Percentiles rank a stretch among this genome's conserved stretches.
Conservation (phyloP, 2,113 vertebrate species). For the Perca flavescens region DNA sequence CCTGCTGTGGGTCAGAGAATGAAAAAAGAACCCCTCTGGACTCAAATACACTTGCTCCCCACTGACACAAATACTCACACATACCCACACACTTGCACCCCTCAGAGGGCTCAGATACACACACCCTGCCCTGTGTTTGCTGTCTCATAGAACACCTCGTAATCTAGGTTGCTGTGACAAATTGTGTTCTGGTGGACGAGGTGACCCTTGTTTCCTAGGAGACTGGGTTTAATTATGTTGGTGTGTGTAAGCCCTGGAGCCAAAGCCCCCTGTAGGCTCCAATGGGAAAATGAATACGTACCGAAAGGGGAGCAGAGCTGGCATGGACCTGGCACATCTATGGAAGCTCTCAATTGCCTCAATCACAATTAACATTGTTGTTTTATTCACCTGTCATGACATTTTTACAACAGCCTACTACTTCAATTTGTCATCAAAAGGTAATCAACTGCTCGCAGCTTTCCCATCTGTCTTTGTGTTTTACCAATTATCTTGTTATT, state of each 20-base stretch:
- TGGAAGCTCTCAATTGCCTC: slow-evolving; percentile 33
- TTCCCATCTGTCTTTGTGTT: slow-evolving; percentile 10
- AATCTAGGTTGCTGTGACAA: slow-evolving; percentile 68
- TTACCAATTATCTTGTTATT: slow-evolving; percentile 23
- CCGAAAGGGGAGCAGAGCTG: slow-evolving; percentile 8
- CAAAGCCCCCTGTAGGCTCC: slow-evolving; percentile 9
- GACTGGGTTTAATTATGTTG: slow-evolving; percentile 62
- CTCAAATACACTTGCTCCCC: slow-evolving; percentile 16
- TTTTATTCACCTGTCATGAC: slow-evolving; percentile 21
- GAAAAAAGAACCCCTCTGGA: slow-evolving; percentile 34
- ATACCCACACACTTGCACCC: not conserved
- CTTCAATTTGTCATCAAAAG: slow-evolving; percentile 26
- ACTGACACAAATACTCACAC: slow-evolving; percentile 38
- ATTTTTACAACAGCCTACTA: slow-evolving; percentile 5
- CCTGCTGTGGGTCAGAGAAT: slow-evolving; percentile 47
- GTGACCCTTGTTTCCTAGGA: slow-evolving; percentile 66
- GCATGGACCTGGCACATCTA: slow-evolving; percentile 9
- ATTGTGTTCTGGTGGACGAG: slow-evolving; percentile 49
- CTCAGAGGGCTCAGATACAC: slow-evolving; percentile 37
- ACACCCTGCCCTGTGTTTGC: slow-evolving; percentile 30
- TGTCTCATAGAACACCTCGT: slow-evolving; percentile 43
- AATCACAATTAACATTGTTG: slow-evolving; percentile 31
- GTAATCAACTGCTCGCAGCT: slow-evolving; percentile 21
- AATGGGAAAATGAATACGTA: slow-evolving; percentile 33
- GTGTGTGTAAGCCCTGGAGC: slow-evolving; percentile 25